phyloP scores from a whole-genome alignment of 1,140 invertebrate species.

The Bombus vancouverensis region DNA sequence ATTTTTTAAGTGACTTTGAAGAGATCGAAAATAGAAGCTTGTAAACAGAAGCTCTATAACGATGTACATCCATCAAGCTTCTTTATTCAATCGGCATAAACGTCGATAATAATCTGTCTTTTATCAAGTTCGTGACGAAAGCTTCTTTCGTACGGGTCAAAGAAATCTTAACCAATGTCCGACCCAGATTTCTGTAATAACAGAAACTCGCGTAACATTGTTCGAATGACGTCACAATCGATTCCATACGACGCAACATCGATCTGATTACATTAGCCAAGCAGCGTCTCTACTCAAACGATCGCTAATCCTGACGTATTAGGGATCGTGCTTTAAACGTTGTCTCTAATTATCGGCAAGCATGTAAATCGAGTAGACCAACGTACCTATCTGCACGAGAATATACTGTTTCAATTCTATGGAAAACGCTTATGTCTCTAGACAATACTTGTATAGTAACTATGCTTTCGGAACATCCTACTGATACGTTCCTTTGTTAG shows the following conservation, averaged over 20 bases:
- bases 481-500: background rate
- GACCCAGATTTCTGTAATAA: background rate
- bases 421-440: too few species aligned
- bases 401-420: background rate
- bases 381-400: background rate
- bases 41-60: too few species aligned
- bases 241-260: constrained; percentile 18
- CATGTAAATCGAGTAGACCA: constrained; percentile 3
- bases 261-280: constrained; percentile 22
- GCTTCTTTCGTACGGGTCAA: background rate
- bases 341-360: constrained; percentile 36
- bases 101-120: background rate
- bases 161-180: background rate
- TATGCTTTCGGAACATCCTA: too few species aligned
- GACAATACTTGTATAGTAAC: too few species aligned
- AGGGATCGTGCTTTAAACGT: constrained; percentile 41
- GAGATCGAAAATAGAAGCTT: background rate
- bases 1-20: too few species aligned
- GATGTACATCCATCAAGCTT: background rate
- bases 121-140: background rate
- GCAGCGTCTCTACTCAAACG: constrained; percentile 29
- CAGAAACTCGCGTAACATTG: background rate
- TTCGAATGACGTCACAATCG: constrained; percentile 16
- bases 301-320: constrained; percentile 38
- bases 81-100: background rate